Percentiles rank a stretch among this genome's conserved stretches.
phyloP scores from a whole-genome alignment of 2,113 vertebrate species.

The Butorides virescens region DNA sequence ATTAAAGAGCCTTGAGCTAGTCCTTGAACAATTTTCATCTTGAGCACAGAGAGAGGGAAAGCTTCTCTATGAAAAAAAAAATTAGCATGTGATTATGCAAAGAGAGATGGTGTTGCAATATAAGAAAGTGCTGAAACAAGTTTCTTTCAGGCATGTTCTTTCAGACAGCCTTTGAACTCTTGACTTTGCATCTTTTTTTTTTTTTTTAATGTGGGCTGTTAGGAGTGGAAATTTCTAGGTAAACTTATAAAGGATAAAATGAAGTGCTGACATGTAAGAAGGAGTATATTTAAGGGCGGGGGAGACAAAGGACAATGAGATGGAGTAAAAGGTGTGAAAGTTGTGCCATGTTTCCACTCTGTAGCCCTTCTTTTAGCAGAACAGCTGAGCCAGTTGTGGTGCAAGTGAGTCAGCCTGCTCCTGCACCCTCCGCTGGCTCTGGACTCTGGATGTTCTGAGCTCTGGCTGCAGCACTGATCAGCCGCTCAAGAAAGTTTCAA shows the following conservation, averaged over 20 bases:
- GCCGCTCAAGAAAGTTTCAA: background rate
- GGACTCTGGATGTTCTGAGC: background rate
- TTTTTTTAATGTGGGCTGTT: fast-evolving
- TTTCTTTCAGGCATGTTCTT: background rate
- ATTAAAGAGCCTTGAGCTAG: background rate
- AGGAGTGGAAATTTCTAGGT: background rate
- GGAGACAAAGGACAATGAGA: background rate
- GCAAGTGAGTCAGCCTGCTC: fast-evolving
- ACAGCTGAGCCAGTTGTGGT: background rate
- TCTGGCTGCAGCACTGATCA: background rate
- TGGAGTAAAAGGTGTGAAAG: background rate
- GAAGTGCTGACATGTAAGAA: background rate
- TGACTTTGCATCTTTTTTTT: background rate
- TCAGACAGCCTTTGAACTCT: constrained; percentile 19
- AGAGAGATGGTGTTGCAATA: constrained; percentile 9
- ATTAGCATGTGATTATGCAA: background rate
- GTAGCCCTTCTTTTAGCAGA: background rate
- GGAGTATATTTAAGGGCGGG: background rate
- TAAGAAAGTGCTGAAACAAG: constrained; percentile 21
- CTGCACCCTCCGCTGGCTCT: background rate
- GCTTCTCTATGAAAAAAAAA: background rate
- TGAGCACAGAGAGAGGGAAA: background rate
- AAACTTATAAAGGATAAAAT: background rate
- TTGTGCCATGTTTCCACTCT: background rate
- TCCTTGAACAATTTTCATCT: background rate